phyloP scores from a whole-genome alignment of 2,888 invertebrate genomes.

The Spilarctia lutea region DNA sequence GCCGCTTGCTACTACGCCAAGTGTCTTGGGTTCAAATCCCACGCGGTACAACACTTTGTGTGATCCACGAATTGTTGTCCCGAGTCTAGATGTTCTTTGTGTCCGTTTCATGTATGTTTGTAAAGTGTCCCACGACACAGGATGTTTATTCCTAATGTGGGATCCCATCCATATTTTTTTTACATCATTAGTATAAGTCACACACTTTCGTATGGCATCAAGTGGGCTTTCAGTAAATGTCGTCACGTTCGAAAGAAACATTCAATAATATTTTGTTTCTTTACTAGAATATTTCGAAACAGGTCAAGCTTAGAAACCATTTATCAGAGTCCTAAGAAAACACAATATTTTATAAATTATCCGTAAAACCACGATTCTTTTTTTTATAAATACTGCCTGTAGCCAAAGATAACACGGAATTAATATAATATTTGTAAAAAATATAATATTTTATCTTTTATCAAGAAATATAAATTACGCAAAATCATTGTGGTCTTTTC shows the following conservation, averaged over 20 bases:
- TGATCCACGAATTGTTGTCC: too few relatives aligned
- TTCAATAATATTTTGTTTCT: neutral
- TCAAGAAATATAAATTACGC: too few relatives aligned
- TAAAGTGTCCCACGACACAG: too few relatives aligned
- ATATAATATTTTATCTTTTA: too few relatives aligned
- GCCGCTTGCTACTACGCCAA: too few relatives aligned
- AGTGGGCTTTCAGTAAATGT: neutral
- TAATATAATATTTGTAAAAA: too few relatives aligned
- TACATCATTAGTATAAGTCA: neutral
- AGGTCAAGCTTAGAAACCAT: neutral
- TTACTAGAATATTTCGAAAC: neutral
- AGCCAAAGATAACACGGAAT: neutral
- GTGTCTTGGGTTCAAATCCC: too few relatives aligned
- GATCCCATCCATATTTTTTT: neutral
- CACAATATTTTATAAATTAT: neutral
- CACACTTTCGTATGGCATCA: neutral
- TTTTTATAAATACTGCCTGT: neutral
- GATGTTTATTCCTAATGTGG: too few relatives aligned
- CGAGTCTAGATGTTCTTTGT: too few relatives aligned
- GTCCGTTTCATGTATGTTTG: too few relatives aligned
- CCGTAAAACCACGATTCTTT: neutral
- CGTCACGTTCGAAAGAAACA: neutral
- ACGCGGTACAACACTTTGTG: too few relatives aligned
- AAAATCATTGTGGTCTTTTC: too few relatives aligned
- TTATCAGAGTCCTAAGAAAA: constrained; percentile 7